Percentiles rank a stretch among this genome's conserved stretches.
These are phyloP conservation scores for Platysteira castanea DNA, from an alignment of 2,113 vertebrate species.

Conservation along the genomic window DNA sequence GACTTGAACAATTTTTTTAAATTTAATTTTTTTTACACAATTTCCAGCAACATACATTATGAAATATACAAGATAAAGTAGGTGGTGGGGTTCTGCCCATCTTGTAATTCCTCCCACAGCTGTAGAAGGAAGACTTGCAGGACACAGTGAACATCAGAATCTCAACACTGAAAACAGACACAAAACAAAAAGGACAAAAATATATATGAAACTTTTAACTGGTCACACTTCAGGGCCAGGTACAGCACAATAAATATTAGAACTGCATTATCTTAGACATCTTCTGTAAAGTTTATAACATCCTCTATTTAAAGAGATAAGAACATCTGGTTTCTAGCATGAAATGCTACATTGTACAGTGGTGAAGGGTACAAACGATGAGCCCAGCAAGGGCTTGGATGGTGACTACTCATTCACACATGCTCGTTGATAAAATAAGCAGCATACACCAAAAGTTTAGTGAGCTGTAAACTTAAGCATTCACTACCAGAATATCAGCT, in stretches of 20 bases:
- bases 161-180: conserved; percentile 74
- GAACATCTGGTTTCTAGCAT: conserved; percentile 58
- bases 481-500: conserved; percentile 29
- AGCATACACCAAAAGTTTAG: conserved; percentile 45
- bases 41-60: conserved; percentile 69
- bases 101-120: conserved; percentile 37
- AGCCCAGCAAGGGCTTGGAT: conserved; percentile 47
- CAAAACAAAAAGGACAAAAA: conserved; percentile 59
- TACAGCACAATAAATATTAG: conserved; percentile 80
- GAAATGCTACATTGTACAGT: conserved; percentile 67
- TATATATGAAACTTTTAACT: conserved; percentile 72
- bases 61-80: conserved; percentile 67
- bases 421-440: conserved; percentile 48
- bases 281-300: conserved; percentile 66
- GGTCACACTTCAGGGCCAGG: conserved; percentile 66
- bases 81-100: conserved; percentile 42
- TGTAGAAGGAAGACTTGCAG: conserved; percentile 55
- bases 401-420: conserved; percentile 45
- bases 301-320: conserved; percentile 67
- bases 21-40: conserved; percentile 59
- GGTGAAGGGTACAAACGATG: conserved; percentile 10
- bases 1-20: conserved; percentile 54
- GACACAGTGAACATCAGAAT: conserved; percentile 65
- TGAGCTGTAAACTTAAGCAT: conserved; percentile 52
- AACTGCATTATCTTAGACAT: conserved; percentile 70